phyloP scores from a whole-genome alignment of 2,113 vertebrate genomes.

The rabbit (Oryctolagus cuniculus) region DNA sequence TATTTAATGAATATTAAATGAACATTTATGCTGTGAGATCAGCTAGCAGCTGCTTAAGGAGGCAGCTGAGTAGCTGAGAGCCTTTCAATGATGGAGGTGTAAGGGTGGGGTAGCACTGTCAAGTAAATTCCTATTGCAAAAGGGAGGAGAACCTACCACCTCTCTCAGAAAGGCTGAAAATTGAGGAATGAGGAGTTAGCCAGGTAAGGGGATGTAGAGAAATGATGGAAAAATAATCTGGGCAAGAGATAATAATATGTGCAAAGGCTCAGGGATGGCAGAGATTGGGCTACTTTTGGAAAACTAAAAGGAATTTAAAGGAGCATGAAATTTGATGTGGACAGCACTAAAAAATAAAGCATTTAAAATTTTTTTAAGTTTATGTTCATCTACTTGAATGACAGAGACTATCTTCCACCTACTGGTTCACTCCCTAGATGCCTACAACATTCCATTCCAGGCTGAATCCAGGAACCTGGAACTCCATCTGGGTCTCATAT shows the following conservation, averaged over 20 bases:
- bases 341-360: neutral
- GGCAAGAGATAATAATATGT: neutral
- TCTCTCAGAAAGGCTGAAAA: slow-evolving; percentile 17
- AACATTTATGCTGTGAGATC: neutral
- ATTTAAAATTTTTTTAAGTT: too few relatives aligned
- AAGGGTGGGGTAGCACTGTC: neutral
- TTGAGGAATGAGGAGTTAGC: neutral
- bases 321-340: slow-evolving; percentile 37
- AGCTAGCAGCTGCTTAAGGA: neutral
- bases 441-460: too few relatives aligned
- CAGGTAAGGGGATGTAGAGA: neutral
- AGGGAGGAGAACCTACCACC: neutral
- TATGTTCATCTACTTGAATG: too few relatives aligned
- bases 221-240: neutral
- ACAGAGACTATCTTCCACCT: too few relatives aligned
- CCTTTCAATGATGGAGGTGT: neutral
- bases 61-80: neutral
- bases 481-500: too few relatives aligned
- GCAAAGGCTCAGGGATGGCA: slow-evolving; percentile 15
- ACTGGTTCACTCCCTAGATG: too few relatives aligned
- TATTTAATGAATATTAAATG: neutral
- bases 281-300: neutral
- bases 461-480: too few relatives aligned
- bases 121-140: slow-evolving; percentile 6
- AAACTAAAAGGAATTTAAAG: slow-evolving; percentile 44